Evolutionary conservation across 1,140 invertebrate genomes (phyloP).

Genomic region (Meloidogyne exigua): DNA sequence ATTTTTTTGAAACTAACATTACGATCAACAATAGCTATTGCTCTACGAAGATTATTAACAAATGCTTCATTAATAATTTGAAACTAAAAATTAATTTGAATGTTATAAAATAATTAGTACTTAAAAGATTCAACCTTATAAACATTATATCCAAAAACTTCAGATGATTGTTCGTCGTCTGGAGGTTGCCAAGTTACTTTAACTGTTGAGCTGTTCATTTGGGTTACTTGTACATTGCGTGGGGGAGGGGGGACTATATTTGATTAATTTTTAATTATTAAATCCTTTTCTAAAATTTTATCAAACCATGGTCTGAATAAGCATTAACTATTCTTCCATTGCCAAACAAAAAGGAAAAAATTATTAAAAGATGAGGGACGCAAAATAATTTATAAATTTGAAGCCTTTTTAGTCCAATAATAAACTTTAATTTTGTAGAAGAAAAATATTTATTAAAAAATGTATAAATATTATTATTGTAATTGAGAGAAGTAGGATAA

Average conservation of each 20-base stretch:
- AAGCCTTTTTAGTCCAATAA: not conserved
- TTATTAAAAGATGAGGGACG: not conserved
- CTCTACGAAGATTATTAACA: conserved; percentile 34
- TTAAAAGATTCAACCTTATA: conserved; percentile 38
- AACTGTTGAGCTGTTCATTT: conserved; percentile 55
- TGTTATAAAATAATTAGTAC: not conserved
- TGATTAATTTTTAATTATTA: conserved; percentile 25
- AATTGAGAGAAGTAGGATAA: not conserved
- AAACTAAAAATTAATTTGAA: conserved; percentile 16
- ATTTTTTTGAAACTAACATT: conserved; percentile 37
- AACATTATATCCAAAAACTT: conserved; percentile 58
- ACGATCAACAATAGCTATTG: conserved; percentile 45
- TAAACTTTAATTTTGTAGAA: not conserved
- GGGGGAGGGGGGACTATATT: conserved; percentile 59
- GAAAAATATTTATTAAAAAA: not conserved
- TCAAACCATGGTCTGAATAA: conserved; percentile 12
- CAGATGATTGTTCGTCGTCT: conserved; percentile 43
- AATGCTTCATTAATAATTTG: conserved; percentile 52
- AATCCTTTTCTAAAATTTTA: not conserved
- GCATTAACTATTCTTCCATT: not conserved
- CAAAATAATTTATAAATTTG: not conserved
- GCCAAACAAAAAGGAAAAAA: not conserved
- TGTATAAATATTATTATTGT: not conserved
- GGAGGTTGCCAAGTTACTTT: conserved; percentile 59
- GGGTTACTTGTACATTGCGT: conserved; percentile 51